Evolutionary conservation across 2,113 vertebrate genomes (phyloP), one percentile per base, ranked within the genome.

Genomic region (Pyxicephalus adspersus): DNA sequence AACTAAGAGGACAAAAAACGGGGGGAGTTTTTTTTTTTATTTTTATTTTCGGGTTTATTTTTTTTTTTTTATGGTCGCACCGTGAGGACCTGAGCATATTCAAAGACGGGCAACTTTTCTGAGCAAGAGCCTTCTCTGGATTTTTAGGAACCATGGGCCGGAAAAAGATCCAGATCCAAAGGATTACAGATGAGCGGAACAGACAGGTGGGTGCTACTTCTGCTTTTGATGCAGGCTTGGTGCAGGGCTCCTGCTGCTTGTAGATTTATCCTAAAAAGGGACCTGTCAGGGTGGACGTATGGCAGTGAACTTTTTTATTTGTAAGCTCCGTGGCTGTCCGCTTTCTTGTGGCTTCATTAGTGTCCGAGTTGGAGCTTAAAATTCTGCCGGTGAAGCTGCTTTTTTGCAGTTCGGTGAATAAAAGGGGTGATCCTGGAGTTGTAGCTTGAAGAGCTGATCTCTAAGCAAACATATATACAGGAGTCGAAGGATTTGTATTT

Each of bases 151-250:
- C 91, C 88, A 99, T 99, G 97, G 97, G 97, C 89, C 95, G 97
- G 80, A 99, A 99, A 95, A 99, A 98, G 95, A 98, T 98, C 86
- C 97, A 99, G 94, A 99, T 99, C 87, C 96, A 98, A 89, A 91
- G 96, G 92, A 98, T 99, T 93, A 99, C 97, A 0, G 97, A 98
- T 15, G 97, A 98, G 89, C 95, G 97, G 87, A 99, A 99, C 84
- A 94, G 96, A 78, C 97, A 99, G 96, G 97, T 97, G 31, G 89
- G 92, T 67, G 64, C n/a, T 1, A 17, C 25, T 38, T 38, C 51
- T 70, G 61, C 67, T 58, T 52, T 84, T 52, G n/a, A n/a, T n/a
- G n/a, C 26, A 20, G 50, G 58, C 25, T 22, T 55, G 13, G 13
- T 13, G 45, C 76, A 83, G 84, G 71, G 76, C 45, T n/a, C n/a